phyloP scores from a whole-genome alignment of 2,113 vertebrate species.

The Corydoras maculifer region DNA sequence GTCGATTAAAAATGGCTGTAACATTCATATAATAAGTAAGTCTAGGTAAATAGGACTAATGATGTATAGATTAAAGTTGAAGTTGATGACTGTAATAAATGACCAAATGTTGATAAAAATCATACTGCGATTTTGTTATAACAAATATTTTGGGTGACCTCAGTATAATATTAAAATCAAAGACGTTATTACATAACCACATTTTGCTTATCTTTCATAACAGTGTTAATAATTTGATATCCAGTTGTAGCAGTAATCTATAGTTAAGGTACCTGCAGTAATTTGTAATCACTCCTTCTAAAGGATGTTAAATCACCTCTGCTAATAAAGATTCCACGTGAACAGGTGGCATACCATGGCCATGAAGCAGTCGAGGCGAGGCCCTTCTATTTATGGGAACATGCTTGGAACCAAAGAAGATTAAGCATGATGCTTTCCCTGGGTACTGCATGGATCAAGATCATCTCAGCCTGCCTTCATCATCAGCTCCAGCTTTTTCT shows the following conservation, averaged over 20 bases:
- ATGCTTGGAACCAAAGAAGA: constrained; percentile 54
- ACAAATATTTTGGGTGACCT: no score
- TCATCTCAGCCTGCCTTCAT: constrained; percentile 17
- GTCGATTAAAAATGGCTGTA: no score
- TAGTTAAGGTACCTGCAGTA: neutral
- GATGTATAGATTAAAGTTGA: no score
- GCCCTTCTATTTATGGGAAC: constrained; percentile 54
- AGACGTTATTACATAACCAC: no score
- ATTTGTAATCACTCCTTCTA: constrained; percentile 14
- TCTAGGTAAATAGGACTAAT: no score
- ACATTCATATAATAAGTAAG: no score
- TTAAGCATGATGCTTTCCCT: constrained; percentile 47
- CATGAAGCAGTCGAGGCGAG: constrained; percentile 33
- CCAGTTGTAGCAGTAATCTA: neutral
- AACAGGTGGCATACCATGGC: constrained; percentile 20
- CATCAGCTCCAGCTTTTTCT: constrained; percentile 3
- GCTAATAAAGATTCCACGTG: constrained; percentile 34
- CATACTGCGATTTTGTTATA: no score
- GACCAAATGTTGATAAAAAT: no score
- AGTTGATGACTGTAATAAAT: no score
- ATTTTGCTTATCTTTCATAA: no score
- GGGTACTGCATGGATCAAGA: constrained; percentile 1
- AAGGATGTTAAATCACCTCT: constrained; percentile 19
- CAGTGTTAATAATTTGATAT: no score
- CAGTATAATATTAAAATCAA: no score